A percentile compares a stretch with the other conserved stretches of the same genome.
These are phyloP conservation scores for Motacilla alba DNA, from an alignment of 2,113 vertebrate species.

Conservation along the genomic window DNA sequence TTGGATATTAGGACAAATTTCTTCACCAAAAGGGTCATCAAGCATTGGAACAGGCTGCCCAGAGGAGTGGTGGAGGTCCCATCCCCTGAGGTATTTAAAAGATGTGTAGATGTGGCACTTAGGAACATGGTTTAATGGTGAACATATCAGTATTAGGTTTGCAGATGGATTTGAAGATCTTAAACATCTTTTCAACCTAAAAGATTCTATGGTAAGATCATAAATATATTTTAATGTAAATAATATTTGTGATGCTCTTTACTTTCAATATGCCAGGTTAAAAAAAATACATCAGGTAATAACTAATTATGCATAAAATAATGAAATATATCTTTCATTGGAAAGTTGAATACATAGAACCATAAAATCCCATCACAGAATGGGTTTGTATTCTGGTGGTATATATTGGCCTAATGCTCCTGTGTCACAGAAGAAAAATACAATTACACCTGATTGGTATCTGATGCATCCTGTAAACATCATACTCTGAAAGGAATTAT, in stretches of 20 bases:
- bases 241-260: not conserved
- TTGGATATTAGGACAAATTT: not conserved
- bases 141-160: not conserved
- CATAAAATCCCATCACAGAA: not conserved
- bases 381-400: not conserved
- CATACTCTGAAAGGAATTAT: not conserved
- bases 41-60: not conserved
- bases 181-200: not conserved
- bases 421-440: not conserved
- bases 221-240: not conserved
- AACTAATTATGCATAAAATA: not conserved
- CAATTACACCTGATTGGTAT: too few relatives aligned
- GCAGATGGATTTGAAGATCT: not conserved
- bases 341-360: not conserved
- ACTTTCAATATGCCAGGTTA: not conserved
- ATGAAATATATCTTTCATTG: not conserved
- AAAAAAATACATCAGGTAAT: not conserved
- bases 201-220: not conserved
- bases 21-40: not conserved
- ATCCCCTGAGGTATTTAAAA: not conserved
- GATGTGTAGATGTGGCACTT: not conserved
- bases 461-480: not conserved
- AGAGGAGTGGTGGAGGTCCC: not conserved
- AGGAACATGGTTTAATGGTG: not conserved
- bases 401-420: not conserved